phyloP scores from a whole-genome alignment of 1,140 invertebrate species.

The Drosophila ananassae region DNA sequence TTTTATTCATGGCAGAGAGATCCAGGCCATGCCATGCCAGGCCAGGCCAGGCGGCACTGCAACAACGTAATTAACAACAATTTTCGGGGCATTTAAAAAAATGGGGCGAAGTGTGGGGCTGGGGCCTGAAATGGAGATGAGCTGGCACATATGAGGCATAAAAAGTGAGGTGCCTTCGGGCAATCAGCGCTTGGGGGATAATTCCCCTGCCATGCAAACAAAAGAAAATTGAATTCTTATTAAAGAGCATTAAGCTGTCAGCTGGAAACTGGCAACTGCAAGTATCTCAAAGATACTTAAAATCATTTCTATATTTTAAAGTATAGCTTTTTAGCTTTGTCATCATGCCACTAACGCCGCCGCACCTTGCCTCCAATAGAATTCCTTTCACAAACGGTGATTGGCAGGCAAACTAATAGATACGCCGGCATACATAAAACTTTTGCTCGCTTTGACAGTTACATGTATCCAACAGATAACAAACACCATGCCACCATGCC shows the following conservation, averaged over 20 bases:
- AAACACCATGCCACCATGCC: slow-evolving; percentile 15
- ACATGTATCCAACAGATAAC: slow-evolving; percentile 18
- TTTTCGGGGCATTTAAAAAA: slow-evolving; percentile 66
- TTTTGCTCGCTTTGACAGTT: slow-evolving; percentile 39
- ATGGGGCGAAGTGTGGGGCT: neutral
- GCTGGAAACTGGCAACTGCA: neutral
- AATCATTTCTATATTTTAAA: slow-evolving; percentile 39
- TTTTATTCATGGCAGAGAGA: slow-evolving; percentile 65
- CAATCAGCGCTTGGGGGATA: slow-evolving; percentile 45
- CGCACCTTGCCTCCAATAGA: slow-evolving; percentile 42
- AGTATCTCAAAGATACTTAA: slow-evolving; percentile 40
- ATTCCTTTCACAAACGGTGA: slow-evolving; percentile 54
- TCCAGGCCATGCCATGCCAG: neutral
- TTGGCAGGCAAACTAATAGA: slow-evolving; percentile 64
- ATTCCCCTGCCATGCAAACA: slow-evolving; percentile 6
- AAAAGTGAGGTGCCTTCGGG: slow-evolving; percentile 23
- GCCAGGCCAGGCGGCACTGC: slow-evolving; percentile 37
- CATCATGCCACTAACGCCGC: slow-evolving; percentile 53
- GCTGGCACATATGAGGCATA: slow-evolving; percentile 60
- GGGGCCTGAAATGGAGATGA: slow-evolving; percentile 2
- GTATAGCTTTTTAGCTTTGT: slow-evolving; percentile 48
- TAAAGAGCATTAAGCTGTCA: slow-evolving; percentile 55
- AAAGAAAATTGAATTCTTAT: slow-evolving; percentile 54
- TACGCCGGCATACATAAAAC: slow-evolving; percentile 18
- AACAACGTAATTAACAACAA: slow-evolving; percentile 71